Conservation (phyloP, 2,797 vertebrate genomes). For the Acanthurus leucopareius region DNA sequence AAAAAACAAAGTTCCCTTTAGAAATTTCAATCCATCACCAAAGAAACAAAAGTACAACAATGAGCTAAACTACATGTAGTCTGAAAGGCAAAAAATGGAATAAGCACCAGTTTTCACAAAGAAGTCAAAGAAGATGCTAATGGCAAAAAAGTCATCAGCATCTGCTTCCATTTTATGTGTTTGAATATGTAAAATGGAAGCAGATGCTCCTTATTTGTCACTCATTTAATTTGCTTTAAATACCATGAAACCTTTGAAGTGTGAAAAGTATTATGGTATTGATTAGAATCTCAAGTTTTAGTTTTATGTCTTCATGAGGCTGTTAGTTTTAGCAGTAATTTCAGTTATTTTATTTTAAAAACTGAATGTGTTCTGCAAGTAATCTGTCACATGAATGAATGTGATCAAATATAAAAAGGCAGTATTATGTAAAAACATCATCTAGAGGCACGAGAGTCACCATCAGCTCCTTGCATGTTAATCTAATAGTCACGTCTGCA, state of each 20-base stretch:
- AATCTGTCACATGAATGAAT: neutral
- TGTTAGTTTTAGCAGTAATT: neutral
- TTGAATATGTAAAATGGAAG: neutral
- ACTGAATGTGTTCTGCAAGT: neutral
- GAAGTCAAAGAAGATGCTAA: too few relatives aligned
- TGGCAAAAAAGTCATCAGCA: too few relatives aligned
- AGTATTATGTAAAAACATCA: constrained; percentile 5
- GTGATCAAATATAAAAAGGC: constrained; percentile 14
- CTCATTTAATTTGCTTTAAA: neutral
- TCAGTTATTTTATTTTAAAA: neutral
- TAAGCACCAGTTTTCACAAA: neutral
- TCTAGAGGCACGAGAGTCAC: constrained; percentile 11
- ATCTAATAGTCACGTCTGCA: constrained; percentile 10
- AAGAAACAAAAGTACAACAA: neutral
- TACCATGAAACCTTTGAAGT: neutral
- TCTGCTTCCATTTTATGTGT: neutral
- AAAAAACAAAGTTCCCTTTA: too few relatives aligned
- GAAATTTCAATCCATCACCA: too few relatives aligned
- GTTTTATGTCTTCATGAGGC: neutral
- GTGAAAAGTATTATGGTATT: too few relatives aligned
- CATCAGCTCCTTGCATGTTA: constrained; percentile 31
- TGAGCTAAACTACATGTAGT: neutral
- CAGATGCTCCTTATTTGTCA: neutral
- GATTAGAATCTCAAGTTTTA: neutral
- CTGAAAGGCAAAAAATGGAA: neutral